phyloP scores from a whole-genome alignment of 2,888 invertebrate genomes.

The Lithophane semibrunnea region DNA sequence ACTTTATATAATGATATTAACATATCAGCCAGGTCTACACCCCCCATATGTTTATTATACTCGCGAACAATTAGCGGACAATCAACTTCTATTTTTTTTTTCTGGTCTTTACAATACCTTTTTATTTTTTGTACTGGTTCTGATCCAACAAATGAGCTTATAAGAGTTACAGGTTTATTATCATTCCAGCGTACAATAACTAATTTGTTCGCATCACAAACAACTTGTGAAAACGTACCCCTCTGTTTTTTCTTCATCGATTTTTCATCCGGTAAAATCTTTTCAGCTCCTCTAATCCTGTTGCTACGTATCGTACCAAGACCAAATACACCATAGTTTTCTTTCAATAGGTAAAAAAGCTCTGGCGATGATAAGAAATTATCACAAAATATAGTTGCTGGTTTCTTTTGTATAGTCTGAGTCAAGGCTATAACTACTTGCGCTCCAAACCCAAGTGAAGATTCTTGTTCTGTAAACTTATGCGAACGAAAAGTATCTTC shows the following conservation, averaged over 20 bases:
- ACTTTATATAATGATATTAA: too few species aligned
- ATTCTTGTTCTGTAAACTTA: slow-evolving; percentile 42
- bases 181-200: not conserved
- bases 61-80: too few species aligned
- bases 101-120: too few species aligned
- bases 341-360: slow-evolving; percentile 1
- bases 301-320: slow-evolving; percentile 20
- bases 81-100: too few species aligned
- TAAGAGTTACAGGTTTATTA: too few species aligned
- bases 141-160: too few species aligned
- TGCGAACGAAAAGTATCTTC: slow-evolving; percentile 35
- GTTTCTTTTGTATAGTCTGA: slow-evolving; percentile 42
- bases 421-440: slow-evolving; percentile 56
- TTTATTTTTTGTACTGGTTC: too few species aligned
- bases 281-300: slow-evolving; percentile 1
- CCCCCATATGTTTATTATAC: too few species aligned
- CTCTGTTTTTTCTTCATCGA: not conserved
- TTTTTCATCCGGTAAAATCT: slow-evolving; percentile 1
- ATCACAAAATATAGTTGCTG: slow-evolving; percentile 44
- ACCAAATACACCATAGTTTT: slow-evolving; percentile 9
- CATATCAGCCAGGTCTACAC: too few species aligned
- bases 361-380: slow-evolving; percentile 17
- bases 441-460: slow-evolving; percentile 53
- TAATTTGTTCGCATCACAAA: not conserved
- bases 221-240: not conserved